These are phyloP conservation scores for Apodemus speciosus DNA, from an alignment of 2,113 vertebrate species.

Conservation along the genomic window DNA sequence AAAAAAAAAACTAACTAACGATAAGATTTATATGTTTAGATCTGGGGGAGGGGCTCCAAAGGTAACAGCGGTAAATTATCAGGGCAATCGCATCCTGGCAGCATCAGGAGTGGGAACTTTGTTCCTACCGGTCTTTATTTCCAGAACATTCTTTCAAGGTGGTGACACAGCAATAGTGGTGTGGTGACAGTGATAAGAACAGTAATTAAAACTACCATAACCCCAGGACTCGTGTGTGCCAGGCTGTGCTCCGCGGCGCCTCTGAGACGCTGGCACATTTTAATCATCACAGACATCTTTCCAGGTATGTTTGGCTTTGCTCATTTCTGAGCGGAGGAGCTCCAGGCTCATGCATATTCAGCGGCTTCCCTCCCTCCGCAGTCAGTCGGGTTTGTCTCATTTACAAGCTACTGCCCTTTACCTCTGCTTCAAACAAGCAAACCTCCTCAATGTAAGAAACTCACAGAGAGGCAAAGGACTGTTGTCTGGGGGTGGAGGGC, in stretches of 20 bases:
- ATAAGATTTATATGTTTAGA: constrained; percentile 39
- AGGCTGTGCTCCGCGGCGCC: background rate
- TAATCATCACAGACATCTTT: constrained; percentile 11
- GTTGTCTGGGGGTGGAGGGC: background rate
- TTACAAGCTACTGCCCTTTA: constrained; percentile 6
- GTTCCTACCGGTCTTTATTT: background rate
- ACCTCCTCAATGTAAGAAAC: constrained; percentile 36
- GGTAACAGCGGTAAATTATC: constrained; percentile 9
- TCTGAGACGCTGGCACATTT: constrained; percentile 16
- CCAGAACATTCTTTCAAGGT: background rate
- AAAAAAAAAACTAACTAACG: background rate
- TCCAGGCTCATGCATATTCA: constrained; percentile 3
- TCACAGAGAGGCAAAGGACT: background rate
- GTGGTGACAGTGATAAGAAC: background rate
- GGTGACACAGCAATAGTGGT: background rate
- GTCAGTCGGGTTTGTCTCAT: constrained; percentile 4
- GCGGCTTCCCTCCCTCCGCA: background rate
- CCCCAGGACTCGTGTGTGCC: background rate
- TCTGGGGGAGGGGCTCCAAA: background rate
- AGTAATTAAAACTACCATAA: constrained; percentile 1
- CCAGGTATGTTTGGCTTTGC: constrained; percentile 34
- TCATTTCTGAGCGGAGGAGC: constrained; percentile 50
- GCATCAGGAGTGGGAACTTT: background rate
- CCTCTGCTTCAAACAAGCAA: background rate
- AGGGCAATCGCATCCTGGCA: background rate